Percentiles rank a stretch among this genome's conserved stretches.
These are phyloP conservation scores for Lottia gigantea DNA, from an alignment of 2,888 invertebrate species.

Conservation along the genomic window DNA sequence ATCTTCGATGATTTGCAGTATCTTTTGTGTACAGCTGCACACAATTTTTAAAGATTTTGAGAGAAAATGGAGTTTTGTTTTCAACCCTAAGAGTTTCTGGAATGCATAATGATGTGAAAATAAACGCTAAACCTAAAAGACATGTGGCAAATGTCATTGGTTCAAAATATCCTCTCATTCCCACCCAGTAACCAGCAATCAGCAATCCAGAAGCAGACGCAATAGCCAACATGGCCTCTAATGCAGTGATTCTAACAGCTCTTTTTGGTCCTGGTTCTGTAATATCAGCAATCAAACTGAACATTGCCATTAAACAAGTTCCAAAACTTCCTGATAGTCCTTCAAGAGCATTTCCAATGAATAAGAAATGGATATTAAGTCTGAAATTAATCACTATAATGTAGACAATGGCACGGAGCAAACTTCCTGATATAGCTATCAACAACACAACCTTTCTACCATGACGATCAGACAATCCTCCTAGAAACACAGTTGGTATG, in stretches of 20 bases:
- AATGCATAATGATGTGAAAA: slow-evolving; percentile 19
- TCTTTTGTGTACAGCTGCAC: slow-evolving; percentile 29
- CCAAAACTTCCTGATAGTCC: slow-evolving; percentile 36
- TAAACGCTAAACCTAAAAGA: slow-evolving; percentile 17
- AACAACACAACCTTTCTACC: slow-evolving; percentile 32
- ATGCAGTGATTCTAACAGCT: slow-evolving; percentile 30
- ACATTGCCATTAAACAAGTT: slow-evolving; percentile 31
- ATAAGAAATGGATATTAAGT: slow-evolving; percentile 21
- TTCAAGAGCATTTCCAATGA: slow-evolving; percentile 27
- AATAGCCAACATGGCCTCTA: slow-evolving; percentile 32
- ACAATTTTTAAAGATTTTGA: slow-evolving; percentile 24
- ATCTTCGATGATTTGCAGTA: slow-evolving; percentile 20
- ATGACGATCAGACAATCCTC: slow-evolving; percentile 29
- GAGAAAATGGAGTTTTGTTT: slow-evolving; percentile 1
- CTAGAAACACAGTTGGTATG: slow-evolving; percentile 31
- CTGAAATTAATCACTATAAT: slow-evolving; percentile 20
- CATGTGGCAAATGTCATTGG: slow-evolving; percentile 23
- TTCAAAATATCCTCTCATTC: slow-evolving; percentile 23
- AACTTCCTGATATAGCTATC: slow-evolving; percentile 28
- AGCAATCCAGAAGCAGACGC: slow-evolving; percentile 16
- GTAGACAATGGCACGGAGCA: slow-evolving; percentile 29
- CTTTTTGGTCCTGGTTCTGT: slow-evolving; percentile 30
- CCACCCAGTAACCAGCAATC: slow-evolving; percentile 29
- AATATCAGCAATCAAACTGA: slow-evolving; percentile 38
- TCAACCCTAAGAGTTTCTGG: slow-evolving; percentile 27